Base-by-base conservation (phyloP, 1,140 invertebrate genomes). In the Aphidius gifuensis region DNA sequence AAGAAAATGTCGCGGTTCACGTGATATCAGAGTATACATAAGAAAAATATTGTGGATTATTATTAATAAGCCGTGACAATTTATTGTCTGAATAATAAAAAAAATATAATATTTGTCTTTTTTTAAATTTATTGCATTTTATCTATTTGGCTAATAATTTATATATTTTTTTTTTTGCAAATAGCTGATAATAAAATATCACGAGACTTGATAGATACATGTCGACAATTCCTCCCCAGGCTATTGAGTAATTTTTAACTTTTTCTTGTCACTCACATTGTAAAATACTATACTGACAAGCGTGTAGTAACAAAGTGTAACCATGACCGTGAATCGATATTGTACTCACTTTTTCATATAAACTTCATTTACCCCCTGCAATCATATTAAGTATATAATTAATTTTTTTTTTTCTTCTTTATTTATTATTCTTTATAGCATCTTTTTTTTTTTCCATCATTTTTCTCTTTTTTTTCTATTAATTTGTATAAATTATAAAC, bases 31-130 rank as follows among this genome's bases (percentile, higher is more conserved):
- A 64, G 67, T 77, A 76, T 16, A 16, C 16, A 16, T 78, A 76
- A 77, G 71, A 69, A 74, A 9, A 6, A 53, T 55, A 11, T 40
- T 65, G 64, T 67, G 68, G 69, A 78, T 79, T 77, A 79, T 78
- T 78, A 79, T 78, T 78, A 77, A 78, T 76, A 77, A 77, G 76
- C 68, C 67, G 66, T 60, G 65, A 60, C 64, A 68, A 69, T 70
- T 73, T 70, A 72, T 75, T 71, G 69, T 70, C 63, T 67, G 68
- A 65, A 73, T 66, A 68, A 70, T 70, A 71, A 65, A 48, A 21
- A 57, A 43, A 48, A 58, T 44, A n/a, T 53, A 46, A 46, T 57
- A 32, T 9, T 9, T 45, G 23, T 57, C 2, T 50, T 43, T 44
- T 45, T 42, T 42, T 32, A 32, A 32, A 32, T 32, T 32, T 4